Base-by-base conservation (phyloP, 2,113 vertebrate species). In the Anarhynchus alexandrinus region DNA sequence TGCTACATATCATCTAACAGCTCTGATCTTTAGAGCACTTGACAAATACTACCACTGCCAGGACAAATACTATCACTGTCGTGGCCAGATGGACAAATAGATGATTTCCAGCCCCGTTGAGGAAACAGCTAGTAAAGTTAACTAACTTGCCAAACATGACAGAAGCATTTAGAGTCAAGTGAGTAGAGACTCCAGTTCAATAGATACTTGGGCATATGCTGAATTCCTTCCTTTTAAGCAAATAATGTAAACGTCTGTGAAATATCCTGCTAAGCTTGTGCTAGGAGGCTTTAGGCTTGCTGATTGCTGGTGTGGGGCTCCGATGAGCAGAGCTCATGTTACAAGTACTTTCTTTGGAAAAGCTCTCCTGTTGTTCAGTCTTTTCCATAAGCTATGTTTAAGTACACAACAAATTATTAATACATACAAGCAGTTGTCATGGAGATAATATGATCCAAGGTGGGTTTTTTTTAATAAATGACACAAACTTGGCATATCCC, bases 361-460 rank as follows among this genome's bases (percentile, higher is more conserved):
- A 57, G 51, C 32, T 87, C 42, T 90, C 26, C 59, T 61, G 2
- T 69, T 74, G 58, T 61, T 85, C 78, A 47, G 57, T 18, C 64
- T 62, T 94, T 85, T 82, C 78, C 76, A 81, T 43, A 80, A 66
- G 49, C 65, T 85, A 15, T 9, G 1, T 87, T 89, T 87, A 82
- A 73, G 72, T 57, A 62, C 23, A 34, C 49, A 84, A 78, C 54
- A 85, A 85, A 70, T 95, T 70, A 86, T 94, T 88, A 88, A 94
- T 82, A 84, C 36, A 19, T 67, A 57, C 79, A 89, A 89, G 61
- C 77, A 72, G 96, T 97, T 91, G 96, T 91, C 94, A 95, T 97
- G 93, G 96, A 88, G 78, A 97, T 93, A 86, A 79, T 84, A 43
- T 45, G 71, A 85, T 74, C 71, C 45, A 54, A 59, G 54, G 29